Evolutionary conservation across 2,113 vertebrate species (phyloP).

Genomic region (Vireo altiloquus): DNA sequence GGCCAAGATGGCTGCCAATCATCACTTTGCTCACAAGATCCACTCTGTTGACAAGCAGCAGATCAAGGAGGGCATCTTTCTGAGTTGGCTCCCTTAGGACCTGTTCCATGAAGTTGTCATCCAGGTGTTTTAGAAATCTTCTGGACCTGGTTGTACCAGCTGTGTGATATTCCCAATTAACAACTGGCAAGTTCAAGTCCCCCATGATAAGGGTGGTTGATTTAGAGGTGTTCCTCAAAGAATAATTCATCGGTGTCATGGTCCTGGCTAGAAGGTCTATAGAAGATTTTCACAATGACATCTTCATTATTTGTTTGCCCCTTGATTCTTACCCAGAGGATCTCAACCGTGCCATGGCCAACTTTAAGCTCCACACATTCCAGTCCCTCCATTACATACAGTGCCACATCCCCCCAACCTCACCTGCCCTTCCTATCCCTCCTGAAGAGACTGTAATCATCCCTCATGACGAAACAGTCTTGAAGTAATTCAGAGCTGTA

Average conservation of each 20-base stretch:
- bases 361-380: neutral
- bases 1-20: neutral
- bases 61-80: neutral
- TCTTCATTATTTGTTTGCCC: neutral
- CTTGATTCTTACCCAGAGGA: neutral
- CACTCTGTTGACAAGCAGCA: neutral
- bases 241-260: neutral
- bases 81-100: neutral
- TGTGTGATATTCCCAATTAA: neutral
- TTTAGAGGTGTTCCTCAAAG: neutral
- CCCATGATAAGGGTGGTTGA: neutral
- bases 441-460: neutral
- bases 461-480: neutral
- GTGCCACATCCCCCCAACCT: neutral
- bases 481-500: neutral
- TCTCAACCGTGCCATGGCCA: neutral
- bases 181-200: neutral
- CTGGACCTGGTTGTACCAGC: neutral
- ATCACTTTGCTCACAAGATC: neutral
- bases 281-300: neutral
- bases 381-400: neutral
- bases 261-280: neutral
- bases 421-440: neutral
- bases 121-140: neutral
- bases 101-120: neutral